Evolutionary conservation across 2,113 vertebrate species (phyloP).

Genomic region (Barnardius zonarius): DNA sequence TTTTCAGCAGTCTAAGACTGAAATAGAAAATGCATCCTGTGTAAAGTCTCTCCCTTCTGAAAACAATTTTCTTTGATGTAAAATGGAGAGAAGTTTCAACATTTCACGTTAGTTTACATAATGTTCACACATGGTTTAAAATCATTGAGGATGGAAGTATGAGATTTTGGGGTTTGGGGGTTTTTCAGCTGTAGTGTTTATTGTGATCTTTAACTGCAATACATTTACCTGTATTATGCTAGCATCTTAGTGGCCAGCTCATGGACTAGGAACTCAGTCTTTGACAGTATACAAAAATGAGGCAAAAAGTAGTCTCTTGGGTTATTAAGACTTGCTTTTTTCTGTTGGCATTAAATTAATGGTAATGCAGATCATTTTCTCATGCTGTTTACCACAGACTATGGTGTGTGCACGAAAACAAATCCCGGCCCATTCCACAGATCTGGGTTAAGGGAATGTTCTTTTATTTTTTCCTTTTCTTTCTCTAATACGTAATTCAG

Average conservation of each 20-base stretch:
- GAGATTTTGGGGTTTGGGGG: not conserved
- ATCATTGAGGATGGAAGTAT: not conserved
- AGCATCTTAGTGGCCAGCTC: not conserved
- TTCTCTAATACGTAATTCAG: not conserved
- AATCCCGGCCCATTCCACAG: not conserved
- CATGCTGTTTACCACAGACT: not conserved
- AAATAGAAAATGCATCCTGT: not conserved
- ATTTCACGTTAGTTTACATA: not conserved
- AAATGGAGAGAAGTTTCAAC: not conserved
- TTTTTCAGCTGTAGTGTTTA: not conserved
- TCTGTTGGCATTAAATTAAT: not conserved
- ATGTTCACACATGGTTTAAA: not conserved
- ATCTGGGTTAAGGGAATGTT: not conserved
- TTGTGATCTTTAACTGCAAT: not conserved
- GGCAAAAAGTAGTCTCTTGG: not conserved
- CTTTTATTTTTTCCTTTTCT: too few relatives aligned
- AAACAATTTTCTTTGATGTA: not conserved
- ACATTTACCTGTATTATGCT: not conserved
- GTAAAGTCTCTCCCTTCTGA: not conserved
- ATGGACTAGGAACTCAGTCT: accelerated
- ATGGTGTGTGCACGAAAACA: not conserved
- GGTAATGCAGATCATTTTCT: not conserved
- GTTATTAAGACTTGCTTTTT: not conserved
- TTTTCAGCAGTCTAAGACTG: not conserved
- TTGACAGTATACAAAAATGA: not conserved